These are phyloP conservation scores for Eurypyga helias DNA, from an alignment of 2,113 vertebrate species.

Conservation along the genomic window DNA sequence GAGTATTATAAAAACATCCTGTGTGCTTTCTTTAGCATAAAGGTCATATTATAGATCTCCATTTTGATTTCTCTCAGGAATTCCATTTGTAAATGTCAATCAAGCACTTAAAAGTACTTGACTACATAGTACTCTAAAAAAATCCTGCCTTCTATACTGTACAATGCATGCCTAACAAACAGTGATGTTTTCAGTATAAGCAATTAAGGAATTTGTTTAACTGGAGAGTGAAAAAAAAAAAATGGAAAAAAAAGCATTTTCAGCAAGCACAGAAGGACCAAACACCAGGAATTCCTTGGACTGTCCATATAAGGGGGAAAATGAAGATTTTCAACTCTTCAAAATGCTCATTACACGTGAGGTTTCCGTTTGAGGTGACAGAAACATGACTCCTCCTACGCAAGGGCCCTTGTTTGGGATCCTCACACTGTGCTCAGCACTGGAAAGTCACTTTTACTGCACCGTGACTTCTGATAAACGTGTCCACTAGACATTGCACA, in stretches of 20 bases:
- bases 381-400: neutral
- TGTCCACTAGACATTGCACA: neutral
- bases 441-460: constrained; percentile 23
- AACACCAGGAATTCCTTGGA: neutral
- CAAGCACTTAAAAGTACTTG: neutral
- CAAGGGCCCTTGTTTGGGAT: neutral
- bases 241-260: neutral
- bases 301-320: neutral
- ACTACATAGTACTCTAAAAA: neutral
- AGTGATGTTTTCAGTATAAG: neutral
- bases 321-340: neutral
- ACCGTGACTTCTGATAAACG: constrained; percentile 19
- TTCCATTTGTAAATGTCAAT: neutral
- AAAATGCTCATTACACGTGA: neutral
- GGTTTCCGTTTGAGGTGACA: neutral
- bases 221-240: rapidly evolving
- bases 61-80: neutral
- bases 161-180: neutral
- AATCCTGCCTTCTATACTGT: neutral
- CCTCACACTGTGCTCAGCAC: neutral
- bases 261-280: neutral
- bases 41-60: neutral
- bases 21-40: neutral
- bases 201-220: neutral
- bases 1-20: neutral